These are phyloP conservation scores for Scrobipalpa costella DNA, from an alignment of 2,888 invertebrate species.

Conservation along the genomic window DNA sequence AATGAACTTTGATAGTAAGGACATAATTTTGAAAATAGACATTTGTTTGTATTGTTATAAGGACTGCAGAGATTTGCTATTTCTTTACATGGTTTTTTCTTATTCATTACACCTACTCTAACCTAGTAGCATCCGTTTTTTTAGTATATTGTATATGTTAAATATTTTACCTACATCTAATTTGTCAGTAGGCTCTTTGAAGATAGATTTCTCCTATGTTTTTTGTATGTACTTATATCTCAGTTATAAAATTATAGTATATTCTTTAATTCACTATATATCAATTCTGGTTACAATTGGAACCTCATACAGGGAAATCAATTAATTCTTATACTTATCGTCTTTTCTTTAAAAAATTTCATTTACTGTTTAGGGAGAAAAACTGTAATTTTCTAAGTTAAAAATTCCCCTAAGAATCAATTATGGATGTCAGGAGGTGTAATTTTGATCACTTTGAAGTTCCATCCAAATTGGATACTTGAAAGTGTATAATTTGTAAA, in stretches of 20 bases:
- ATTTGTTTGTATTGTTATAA: conserved; percentile 62
- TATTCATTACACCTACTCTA: conserved; percentile 50
- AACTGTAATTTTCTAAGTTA: conserved; percentile 51
- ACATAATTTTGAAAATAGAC: conserved; percentile 60
- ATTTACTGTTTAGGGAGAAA: conserved; percentile 41
- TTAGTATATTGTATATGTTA: conserved; percentile 32
- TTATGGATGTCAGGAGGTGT: conserved; percentile 39
- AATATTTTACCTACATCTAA: conserved; percentile 30
- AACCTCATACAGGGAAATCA: conserved; percentile 50
- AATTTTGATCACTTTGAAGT: conserved; percentile 35
- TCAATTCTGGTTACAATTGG: conserved; percentile 45
- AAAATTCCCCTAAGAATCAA: conserved; percentile 61
- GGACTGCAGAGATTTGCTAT: conserved; percentile 73
- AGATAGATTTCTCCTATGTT: conserved; percentile 24
- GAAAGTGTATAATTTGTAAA: conserved; percentile 17
- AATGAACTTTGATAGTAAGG: conserved; percentile 58
- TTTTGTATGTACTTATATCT: conserved; percentile 29
- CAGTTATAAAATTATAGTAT: conserved; percentile 40
- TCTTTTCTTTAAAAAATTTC: conserved; percentile 28
- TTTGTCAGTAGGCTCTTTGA: conserved; percentile 27
- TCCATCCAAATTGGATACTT: conserved; percentile 10
- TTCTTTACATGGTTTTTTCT: conserved; percentile 61
- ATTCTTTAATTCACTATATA: conserved; percentile 34
- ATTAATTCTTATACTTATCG: conserved; percentile 38
- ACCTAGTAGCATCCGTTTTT: conserved; percentile 45